Evolutionary conservation across 2,797 vertebrate genomes (phyloP).

Genomic region (Urocyon cinereoargenteus): DNA sequence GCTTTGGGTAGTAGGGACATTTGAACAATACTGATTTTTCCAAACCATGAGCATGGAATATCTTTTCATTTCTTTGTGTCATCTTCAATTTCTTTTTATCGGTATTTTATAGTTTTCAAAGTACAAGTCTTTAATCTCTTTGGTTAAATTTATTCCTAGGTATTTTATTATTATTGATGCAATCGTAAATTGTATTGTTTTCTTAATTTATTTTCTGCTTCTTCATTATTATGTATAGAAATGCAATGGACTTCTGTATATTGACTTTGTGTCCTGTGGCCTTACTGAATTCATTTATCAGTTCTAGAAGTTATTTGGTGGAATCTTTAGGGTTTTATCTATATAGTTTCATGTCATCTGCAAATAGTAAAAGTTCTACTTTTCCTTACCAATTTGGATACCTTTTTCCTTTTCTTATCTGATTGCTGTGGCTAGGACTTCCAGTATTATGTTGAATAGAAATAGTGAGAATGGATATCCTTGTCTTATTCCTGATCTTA

Average conservation of each 20-base stretch:
- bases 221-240: neutral
- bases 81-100: neutral
- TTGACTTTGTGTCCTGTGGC: neutral
- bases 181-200: neutral
- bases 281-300: neutral
- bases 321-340: neutral
- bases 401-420: neutral
- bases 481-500: neutral
- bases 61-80: neutral
- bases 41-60: neutral
- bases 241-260: neutral
- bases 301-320: neutral
- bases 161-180: neutral
- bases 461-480: neutral
- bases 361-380: neutral
- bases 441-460: neutral
- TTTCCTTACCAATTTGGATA: neutral
- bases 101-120: neutral
- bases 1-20: neutral
- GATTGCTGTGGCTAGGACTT: neutral
- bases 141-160: neutral
- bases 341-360: neutral
- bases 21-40: neutral
- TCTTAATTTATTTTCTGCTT: neutral
- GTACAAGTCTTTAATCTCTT: neutral